phyloP scores from a whole-genome alignment of 2,797 vertebrate genomes.

The Paramormyrops hopkinsi region DNA sequence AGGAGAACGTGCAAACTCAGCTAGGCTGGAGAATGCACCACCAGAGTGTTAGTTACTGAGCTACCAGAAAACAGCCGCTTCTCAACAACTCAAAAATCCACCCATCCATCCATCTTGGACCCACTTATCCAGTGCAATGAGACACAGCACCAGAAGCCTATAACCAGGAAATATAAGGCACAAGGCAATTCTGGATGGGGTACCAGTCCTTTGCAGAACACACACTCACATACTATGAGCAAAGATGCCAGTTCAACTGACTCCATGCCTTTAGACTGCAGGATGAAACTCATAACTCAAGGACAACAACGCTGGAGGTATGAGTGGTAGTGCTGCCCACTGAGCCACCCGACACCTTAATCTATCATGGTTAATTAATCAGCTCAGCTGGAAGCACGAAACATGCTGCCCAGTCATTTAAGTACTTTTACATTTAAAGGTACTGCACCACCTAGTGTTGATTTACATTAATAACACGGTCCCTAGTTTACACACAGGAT shows the following conservation, averaged over 20 bases:
- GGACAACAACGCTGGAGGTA: neutral
- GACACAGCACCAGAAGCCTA: neutral
- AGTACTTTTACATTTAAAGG: neutral
- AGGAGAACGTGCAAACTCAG: neutral
- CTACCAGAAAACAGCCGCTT: neutral
- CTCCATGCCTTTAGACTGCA: neutral
- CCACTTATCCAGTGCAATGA: neutral
- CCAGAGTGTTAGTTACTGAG: neutral
- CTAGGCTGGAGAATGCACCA: neutral
- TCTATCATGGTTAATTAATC: neutral
- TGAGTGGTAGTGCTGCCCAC: neutral
- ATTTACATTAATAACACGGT: neutral
- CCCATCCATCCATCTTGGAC: neutral
- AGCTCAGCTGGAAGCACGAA: neutral
- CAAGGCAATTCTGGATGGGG: neutral
- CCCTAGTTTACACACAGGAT: conserved; percentile 65
- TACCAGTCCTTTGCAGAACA: neutral
- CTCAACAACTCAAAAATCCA: neutral
- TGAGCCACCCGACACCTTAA: neutral
- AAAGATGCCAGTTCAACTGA: neutral
- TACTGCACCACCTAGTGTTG: neutral
- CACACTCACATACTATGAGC: neutral
- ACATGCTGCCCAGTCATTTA: neutral
- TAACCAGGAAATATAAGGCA: neutral
- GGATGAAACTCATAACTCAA: neutral